Evolutionary conservation across 2,797 vertebrate species (phyloP).

Genomic region (Coluber constrictor): DNA sequence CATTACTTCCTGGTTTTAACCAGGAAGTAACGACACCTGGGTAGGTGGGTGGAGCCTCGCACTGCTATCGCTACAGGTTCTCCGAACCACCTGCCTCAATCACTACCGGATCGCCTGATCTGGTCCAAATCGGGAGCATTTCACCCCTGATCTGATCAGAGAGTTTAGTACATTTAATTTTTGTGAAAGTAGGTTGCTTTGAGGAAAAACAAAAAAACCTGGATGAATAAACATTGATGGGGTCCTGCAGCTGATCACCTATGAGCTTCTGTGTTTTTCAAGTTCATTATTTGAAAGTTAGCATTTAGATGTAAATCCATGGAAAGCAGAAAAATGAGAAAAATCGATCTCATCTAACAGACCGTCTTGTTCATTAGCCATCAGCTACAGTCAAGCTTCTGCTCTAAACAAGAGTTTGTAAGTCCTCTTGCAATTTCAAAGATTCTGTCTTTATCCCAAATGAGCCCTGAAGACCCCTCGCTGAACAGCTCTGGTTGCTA

Average conservation of each 20-base stretch:
- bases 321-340: not conserved
- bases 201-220: not conserved
- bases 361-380: not conserved
- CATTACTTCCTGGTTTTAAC: no score
- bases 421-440: not conserved
- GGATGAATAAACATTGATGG: not conserved
- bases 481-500: not conserved
- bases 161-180: slow-evolving; percentile 59
- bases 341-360: no score
- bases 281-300: not conserved
- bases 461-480: not conserved
- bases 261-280: not conserved
- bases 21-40: no score
- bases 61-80: no score
- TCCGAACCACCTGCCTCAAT: no score
- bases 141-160: slow-evolving; percentile 9
- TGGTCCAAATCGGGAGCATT: no score
- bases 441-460: not conserved
- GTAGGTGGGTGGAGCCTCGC: no score
- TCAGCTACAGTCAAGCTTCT: not conserved
- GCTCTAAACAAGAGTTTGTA: not conserved
- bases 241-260: no score
- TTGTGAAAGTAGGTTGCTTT: slow-evolving; percentile 22
- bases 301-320: not conserved
- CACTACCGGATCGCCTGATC: no score